phyloP scores from a whole-genome alignment of 2,797 vertebrate genomes.

The Poliocrania exsul region DNA sequence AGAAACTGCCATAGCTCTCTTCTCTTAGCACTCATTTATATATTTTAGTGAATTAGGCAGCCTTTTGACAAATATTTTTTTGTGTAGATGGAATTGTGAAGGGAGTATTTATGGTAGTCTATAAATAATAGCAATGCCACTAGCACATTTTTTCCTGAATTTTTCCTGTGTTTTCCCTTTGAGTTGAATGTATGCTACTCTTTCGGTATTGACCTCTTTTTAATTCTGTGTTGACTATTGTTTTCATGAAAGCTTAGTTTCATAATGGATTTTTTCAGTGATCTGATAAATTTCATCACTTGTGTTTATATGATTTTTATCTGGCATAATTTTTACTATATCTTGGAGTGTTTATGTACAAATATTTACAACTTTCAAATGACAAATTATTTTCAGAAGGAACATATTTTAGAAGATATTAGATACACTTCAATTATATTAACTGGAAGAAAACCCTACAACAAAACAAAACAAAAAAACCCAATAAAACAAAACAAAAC shows the following conservation, averaged over 20 bases:
- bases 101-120: not conserved
- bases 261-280: not conserved
- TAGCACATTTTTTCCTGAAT: not conserved
- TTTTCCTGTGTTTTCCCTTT: not conserved
- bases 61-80: not conserved
- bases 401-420: not conserved
- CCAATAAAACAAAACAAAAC: no score
- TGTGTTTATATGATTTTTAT: not conserved
- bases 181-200: not conserved
- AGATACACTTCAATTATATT: not conserved
- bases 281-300: not conserved
- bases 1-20: not conserved
- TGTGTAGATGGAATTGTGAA: accelerated
- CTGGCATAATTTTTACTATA: not conserved
- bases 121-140: not conserved
- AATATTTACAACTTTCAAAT: not conserved
- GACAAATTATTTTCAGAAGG: not conserved
- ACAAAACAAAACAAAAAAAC: no score
- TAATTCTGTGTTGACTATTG: not conserved
- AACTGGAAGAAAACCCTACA: no score
- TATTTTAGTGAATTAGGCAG: not conserved
- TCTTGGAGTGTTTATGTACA: not conserved
- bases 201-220: not conserved
- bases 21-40: not conserved
- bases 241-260: not conserved